Conservation (phyloP, 2,888 invertebrate genomes). For the Leptarthrus brevirostris region DNA sequence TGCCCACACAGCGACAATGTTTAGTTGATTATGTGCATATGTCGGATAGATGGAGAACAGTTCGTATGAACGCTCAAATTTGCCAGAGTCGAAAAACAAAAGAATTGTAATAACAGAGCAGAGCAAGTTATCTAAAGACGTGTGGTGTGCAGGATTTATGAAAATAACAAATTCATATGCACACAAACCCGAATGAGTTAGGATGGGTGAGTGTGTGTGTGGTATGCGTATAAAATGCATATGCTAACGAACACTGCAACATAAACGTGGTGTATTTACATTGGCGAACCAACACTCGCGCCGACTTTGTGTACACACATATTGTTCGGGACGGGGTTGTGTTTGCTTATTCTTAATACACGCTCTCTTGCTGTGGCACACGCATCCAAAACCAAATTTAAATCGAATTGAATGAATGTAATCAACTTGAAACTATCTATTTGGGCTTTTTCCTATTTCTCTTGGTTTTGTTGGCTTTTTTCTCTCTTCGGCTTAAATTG, state of each 20-base stretch:
- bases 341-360: conserved; percentile 20
- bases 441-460: conserved; percentile 7
- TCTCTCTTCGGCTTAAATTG: neutral
- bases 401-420: conserved; percentile 44
- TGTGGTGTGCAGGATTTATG: neutral
- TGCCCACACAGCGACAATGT: too few species aligned
- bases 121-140: neutral
- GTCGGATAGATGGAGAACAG: too few species aligned
- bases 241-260: too few species aligned
- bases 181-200: too few species aligned
- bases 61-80: too few species aligned
- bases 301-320: neutral
- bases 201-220: too few species aligned
- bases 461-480: neutral
- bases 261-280: too few species aligned
- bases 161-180: too few species aligned
- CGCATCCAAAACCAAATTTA: conserved; percentile 27
- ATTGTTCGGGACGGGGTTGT: conserved; percentile 24
- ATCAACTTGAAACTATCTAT: conserved; percentile 39
- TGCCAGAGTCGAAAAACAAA: too few species aligned
- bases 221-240: too few species aligned
- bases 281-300: neutral
- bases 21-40: too few species aligned
- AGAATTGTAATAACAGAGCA: neutral
- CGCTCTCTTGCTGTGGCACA: conserved; percentile 2